phyloP scores from a whole-genome alignment of 2,113 vertebrate species.

The Heterocephalus glaber region DNA sequence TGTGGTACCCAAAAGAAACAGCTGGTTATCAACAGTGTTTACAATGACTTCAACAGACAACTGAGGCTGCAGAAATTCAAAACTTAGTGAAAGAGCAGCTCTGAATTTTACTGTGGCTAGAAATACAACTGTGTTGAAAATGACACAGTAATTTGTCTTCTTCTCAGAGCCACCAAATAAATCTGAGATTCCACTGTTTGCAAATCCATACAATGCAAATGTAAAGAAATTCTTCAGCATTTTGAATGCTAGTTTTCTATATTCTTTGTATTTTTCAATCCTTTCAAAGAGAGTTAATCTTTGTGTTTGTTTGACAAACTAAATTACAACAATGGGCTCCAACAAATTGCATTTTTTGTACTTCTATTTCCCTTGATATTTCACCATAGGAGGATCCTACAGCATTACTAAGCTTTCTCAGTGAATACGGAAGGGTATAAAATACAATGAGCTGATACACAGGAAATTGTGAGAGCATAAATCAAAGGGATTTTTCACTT shows the following conservation, averaged over 20 bases:
- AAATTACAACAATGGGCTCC: not conserved
- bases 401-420: not conserved
- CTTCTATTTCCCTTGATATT: not conserved
- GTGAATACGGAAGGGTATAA: not conserved
- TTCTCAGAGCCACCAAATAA: conserved; percentile 75
- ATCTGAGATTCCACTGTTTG: conserved; percentile 52
- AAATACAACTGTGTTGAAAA: conserved; percentile 79
- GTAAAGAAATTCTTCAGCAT: conserved; percentile 39
- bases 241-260: conserved; percentile 50
- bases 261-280: conserved; percentile 44
- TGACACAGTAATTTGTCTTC: conserved; percentile 80
- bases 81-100: conserved; percentile 77
- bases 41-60: conserved; percentile 79
- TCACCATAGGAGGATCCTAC: not conserved
- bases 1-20: conserved; percentile 74
- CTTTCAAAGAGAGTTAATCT: conserved; percentile 45
- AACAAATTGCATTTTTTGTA: conserved; percentile 8
- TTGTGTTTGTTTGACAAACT: conserved; percentile 35
- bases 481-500: not conserved
- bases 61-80: conserved; percentile 70
- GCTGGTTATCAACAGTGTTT: conserved; percentile 80
- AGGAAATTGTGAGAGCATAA: not conserved
- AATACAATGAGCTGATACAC: not conserved
- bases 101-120: conserved; percentile 68
- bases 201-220: conserved; percentile 4